Base-by-base conservation (phyloP, 2,888 invertebrate genomes). In the Crematogaster levior region DNA sequence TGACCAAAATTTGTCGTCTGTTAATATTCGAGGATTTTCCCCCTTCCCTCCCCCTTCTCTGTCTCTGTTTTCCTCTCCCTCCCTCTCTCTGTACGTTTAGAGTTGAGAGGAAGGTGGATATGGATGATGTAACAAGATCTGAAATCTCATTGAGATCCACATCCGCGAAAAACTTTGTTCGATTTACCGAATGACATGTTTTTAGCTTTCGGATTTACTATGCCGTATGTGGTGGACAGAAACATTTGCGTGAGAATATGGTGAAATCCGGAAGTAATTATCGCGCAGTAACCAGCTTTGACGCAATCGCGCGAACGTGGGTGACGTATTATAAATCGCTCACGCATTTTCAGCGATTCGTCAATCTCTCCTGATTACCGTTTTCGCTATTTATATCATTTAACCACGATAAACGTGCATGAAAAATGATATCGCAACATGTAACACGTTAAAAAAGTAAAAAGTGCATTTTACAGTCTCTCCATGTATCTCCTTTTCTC, bases 261-360 rank as follows among this genome's bases (percentile, higher is more conserved):
- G 75, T 75, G 75, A 75, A 75, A 75, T 75, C 75, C 75, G 75
- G 75, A 75, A 75, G 75, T 75, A 66, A 75, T 66, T 75, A 75
- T n/a, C 40, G n/a, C 51, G 51, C 68, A 27, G 75, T 53, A 66
- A 53, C 51, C 51, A 37, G 27, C 66, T 66, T 75, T 66, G 66
- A 66, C 40, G 68, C 75, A 75, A 75, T 66, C 66, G 75, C 27
- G 75, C 37, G 37, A 65, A 46, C n/a, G 60, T 40, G 75, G 40
- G 10, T 53, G 51, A 65, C 37, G 18, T 48, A 53, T 34, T n/a
- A n/a, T n/a, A n/a, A n/a, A 6, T 75, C 51, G 63, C 63, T 63
- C 30, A 21, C 65, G 24, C 7, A 74, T 75, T 75, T 66, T 34
- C 48, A 65, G n/a, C n/a, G n/a, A 75, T 75, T 65, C 24, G 43